A percentile compares a stretch with the other conserved stretches of the same genome.
These are phyloP conservation scores for Calliphora vicina DNA, from an alignment of 1,140 invertebrate genomes.

Conservation along the genomic window DNA sequence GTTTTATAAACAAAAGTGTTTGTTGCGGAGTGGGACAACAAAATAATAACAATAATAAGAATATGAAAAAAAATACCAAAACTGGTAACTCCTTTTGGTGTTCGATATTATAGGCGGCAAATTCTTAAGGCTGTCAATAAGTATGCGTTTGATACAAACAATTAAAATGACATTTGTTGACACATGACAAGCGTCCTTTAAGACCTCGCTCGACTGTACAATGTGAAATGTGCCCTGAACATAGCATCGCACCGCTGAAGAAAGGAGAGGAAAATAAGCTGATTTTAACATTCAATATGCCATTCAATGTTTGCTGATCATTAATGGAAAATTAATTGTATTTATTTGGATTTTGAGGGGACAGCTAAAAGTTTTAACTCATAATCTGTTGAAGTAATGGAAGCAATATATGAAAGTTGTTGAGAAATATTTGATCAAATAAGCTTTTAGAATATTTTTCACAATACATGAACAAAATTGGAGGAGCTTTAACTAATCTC, in stretches of 20 bases:
- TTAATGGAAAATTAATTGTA: not conserved
- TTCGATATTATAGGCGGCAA: not conserved
- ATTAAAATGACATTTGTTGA: slow-evolving; percentile 41
- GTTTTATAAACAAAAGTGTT: slow-evolving; percentile 8
- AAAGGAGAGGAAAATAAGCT: not conserved
- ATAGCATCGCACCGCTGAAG: no score
- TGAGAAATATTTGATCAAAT: no score
- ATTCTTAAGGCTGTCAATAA: not conserved
- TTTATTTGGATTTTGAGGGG: not conserved
- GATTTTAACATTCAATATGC: not conserved
- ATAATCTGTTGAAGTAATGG: not conserved
- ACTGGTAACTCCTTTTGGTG: not conserved
- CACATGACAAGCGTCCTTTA: slow-evolving; percentile 36
- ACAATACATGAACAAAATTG: no score
- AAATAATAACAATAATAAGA: not conserved
- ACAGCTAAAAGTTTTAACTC: not conserved
- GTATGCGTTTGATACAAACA: slow-evolving; percentile 22
- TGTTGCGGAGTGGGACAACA: slow-evolving; percentile 3
- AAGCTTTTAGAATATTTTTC: no score
- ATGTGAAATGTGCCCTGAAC: not conserved
- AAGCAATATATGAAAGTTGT: no score
- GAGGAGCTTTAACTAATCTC: no score
- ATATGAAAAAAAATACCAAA: not conserved
- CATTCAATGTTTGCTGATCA: not conserved
- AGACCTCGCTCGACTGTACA: not conserved